Evolutionary conservation across 2,888 invertebrate genomes (phyloP).

Genomic region (Ichneumon xanthorius): DNA sequence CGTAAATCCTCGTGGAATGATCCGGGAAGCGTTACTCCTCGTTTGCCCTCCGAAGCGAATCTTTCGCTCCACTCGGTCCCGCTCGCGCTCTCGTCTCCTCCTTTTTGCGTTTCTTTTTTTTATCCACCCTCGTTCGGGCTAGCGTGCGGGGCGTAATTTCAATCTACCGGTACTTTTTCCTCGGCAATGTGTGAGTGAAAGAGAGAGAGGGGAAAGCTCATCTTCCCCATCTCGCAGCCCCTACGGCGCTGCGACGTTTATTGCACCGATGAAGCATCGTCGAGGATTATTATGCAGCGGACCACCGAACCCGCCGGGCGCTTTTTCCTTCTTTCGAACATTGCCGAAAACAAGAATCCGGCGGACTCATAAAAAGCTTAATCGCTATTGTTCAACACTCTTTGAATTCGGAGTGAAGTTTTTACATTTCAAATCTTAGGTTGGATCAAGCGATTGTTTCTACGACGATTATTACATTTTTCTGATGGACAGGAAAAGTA

Average conservation of each 20-base stretch:
- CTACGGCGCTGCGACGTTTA: constrained; percentile 73
- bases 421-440: constrained; percentile 33
- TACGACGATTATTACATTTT: constrained; percentile 8
- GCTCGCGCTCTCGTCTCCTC: constrained; percentile 35
- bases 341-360: not conserved
- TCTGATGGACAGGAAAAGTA: constrained; percentile 11
- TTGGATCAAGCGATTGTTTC: not conserved
- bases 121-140: constrained; percentile 3
- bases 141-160: constrained; percentile 63
- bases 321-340: constrained; percentile 43
- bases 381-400: constrained; percentile 64
- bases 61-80: constrained; percentile 57
- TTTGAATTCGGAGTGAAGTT: constrained; percentile 41
- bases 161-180: constrained; percentile 56
- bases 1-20: constrained; percentile 66
- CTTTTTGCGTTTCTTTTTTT: constrained; percentile 41
- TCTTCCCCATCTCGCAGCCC: constrained; percentile 14
- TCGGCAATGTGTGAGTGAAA: constrained; percentile 49
- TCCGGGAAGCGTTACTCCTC: constrained; percentile 66
- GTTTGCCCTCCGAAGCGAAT: constrained; percentile 65
- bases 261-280: constrained; percentile 76
- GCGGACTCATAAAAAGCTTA: constrained; percentile 67
- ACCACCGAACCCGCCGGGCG: constrained; percentile 47
- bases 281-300: constrained; percentile 74
- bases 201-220: constrained; percentile 34